Evolutionary conservation across 64 coral and sea anemone genomes (phyloP).

Genomic region (Anthopleura sola): DNA sequence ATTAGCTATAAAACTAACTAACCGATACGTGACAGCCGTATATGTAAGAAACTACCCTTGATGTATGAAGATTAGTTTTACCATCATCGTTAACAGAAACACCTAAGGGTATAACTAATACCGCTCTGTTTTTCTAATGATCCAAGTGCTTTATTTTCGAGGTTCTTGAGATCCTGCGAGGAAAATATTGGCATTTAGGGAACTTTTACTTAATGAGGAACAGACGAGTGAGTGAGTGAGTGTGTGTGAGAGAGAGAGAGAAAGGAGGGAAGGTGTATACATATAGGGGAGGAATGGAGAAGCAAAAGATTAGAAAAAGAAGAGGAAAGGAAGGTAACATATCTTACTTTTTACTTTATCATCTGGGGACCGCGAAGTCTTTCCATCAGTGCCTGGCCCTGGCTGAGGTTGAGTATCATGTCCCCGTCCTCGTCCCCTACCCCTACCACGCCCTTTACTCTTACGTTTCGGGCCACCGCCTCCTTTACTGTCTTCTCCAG

Average conservation of each 20-base stretch:
- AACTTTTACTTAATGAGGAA: not conserved
- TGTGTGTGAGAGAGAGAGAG: too few relatives aligned
- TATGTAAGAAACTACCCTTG: not conserved
- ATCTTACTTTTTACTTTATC: not conserved
- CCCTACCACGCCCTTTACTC: slow-evolving; percentile 17
- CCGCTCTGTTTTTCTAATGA: not conserved
- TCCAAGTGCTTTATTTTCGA: not conserved
- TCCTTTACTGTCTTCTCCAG: not conserved
- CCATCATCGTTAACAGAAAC: not conserved
- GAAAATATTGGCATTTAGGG: not conserved
- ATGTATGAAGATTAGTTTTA: not conserved
- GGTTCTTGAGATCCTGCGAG: not conserved
- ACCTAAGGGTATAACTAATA: not conserved
- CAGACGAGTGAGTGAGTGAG: not conserved
- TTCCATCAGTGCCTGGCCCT: not conserved
- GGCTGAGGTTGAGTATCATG: not conserved
- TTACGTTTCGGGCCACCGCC: not conserved
- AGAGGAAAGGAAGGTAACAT: not conserved
- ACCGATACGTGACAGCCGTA: too few relatives aligned
- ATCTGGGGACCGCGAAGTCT: not conserved
- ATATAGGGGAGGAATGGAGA: not conserved
- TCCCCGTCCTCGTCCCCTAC: not conserved
- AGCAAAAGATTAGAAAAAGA: not conserved
- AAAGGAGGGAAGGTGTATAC: too few relatives aligned
- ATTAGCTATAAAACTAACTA: not conserved